Base-by-base conservation (phyloP, 2,113 vertebrate species). In the Solea solea region DNA sequence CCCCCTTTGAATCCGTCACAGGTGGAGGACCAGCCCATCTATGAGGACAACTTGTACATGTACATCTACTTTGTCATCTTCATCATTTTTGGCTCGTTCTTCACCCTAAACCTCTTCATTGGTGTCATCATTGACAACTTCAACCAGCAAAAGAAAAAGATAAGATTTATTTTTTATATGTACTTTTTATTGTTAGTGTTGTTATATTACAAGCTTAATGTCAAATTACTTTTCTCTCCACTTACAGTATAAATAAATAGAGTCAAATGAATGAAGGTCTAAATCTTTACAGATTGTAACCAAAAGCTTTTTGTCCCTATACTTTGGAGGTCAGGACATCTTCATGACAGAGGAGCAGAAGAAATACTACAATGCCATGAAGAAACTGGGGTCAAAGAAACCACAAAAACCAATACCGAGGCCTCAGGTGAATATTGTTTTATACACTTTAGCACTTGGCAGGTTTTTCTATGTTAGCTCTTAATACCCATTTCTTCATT, bases 131-230 rank as follows among this genome's bases (percentile, higher is more conserved):
- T 99, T 8, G 98, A 99, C 84, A 99, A 99, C 94, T 99, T 99
- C 94, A 99, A 99, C 63, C 98, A 99, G 71, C 98, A 99, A 34
- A 99, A 99, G 95, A 99, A 99, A 96, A 99, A 99, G 98, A 99
- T 99, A 96, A 96, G 98, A 65, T 54, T 69, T 59, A 16, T 69
- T 80, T 83, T 71, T 44, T 57, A 66, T n/a, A 12, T 48, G 5
- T 10, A 51, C 41, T 72, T 64, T 63, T 10, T 48, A 48, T 11
- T 1, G 11, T 13, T 13, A 48, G 3, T 48, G 44, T 3, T 46
- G 44, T 11, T 46, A 11, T 11, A 44, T 10, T 44, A 10, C 7
- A 7, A 44, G 42, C 34, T 34, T 34, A 0, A 4, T 34, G 34
- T 34, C 34, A 34, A 34, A 34, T 6, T 34, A 34, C 34, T 34